phyloP scores from a whole-genome alignment of 2,888 invertebrate species.

The Cynaeus angustus region DNA sequence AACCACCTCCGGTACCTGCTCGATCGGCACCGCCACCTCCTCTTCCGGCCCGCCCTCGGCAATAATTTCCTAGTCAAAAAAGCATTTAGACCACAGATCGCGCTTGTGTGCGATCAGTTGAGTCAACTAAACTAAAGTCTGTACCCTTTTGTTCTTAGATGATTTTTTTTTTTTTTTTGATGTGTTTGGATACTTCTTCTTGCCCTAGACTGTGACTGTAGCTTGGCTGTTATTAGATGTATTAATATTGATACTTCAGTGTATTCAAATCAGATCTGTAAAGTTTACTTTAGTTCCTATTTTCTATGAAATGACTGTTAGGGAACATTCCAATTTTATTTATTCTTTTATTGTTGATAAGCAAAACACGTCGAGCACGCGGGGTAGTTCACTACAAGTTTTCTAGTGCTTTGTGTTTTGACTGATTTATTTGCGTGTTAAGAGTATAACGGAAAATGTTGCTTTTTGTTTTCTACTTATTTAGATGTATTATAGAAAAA shows the following conservation, averaged over 20 bases:
- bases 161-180: neutral
- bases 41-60: constrained; percentile 77
- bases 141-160: neutral
- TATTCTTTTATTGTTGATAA: constrained; percentile 41
- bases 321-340: constrained; percentile 45
- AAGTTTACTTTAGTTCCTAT: constrained; percentile 44
- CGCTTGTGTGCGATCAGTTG: neutral
- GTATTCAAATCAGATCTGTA: constrained; percentile 34
- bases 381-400: constrained; percentile 2
- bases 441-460: constrained; percentile 28
- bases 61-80: constrained; percentile 53
- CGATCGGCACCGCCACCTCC: constrained; percentile 78
- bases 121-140: constrained; percentile 13
- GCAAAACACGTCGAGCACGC: constrained; percentile 36
- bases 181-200: constrained; percentile 47
- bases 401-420: constrained; percentile 43
- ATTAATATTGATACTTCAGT: constrained; percentile 45
- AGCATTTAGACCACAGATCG: constrained; percentile 1
- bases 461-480: constrained; percentile 46
- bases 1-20: constrained; percentile 73
- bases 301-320: constrained; percentile 46
- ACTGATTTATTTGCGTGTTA: constrained; percentile 34
- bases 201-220: constrained; percentile 60
- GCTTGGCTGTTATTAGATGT: constrained; percentile 60
- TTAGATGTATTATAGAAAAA: constrained; percentile 26